A percentile compares a stretch with the other conserved stretches of the same genome.
These are phyloP conservation scores for Seira musarum DNA, from an alignment of 2,888 invertebrate genomes.

Conservation along the genomic window DNA sequence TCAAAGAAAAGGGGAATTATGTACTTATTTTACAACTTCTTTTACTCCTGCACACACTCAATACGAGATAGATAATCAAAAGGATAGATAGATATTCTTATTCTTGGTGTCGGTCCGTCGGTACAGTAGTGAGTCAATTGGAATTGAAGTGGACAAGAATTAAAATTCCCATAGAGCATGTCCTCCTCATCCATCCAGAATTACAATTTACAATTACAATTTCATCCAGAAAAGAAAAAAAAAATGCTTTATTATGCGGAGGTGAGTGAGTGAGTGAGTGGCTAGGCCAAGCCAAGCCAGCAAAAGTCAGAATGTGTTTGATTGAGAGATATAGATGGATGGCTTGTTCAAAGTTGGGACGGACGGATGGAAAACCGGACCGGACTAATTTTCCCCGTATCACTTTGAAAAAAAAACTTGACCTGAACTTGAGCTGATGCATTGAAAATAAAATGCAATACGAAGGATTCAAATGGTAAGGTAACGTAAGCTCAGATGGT, in stretches of 20 bases:
- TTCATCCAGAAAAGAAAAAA: neutral
- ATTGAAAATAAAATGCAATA: no score
- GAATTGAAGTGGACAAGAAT: conserved; percentile 19
- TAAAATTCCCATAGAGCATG: conserved; percentile 14
- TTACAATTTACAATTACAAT: no score
- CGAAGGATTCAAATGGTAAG: no score
- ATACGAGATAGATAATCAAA: conserved; percentile 1
- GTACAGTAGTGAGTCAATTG: no score
- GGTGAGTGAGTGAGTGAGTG: no score
- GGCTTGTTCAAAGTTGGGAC: no score
- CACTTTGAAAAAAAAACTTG: conserved; percentile 3
- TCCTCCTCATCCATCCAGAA: no score
- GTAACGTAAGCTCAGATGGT: no score
- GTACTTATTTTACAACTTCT: conserved; percentile 19
- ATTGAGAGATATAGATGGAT: conserved; percentile 33
- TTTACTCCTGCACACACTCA: neutral
- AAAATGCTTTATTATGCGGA: no score
- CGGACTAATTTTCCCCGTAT: conserved; percentile 51
- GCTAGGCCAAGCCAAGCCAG: no score
- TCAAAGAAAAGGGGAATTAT: conserved; percentile 16
- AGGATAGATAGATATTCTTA: neutral
- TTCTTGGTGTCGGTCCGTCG: neutral
- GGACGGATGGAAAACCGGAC: conserved; percentile 50
- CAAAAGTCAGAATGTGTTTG: no score
- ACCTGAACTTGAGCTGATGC: no score